Conservation (phyloP, 2,888 invertebrate genomes). For the Pachycephus smyrnensis region DNA sequence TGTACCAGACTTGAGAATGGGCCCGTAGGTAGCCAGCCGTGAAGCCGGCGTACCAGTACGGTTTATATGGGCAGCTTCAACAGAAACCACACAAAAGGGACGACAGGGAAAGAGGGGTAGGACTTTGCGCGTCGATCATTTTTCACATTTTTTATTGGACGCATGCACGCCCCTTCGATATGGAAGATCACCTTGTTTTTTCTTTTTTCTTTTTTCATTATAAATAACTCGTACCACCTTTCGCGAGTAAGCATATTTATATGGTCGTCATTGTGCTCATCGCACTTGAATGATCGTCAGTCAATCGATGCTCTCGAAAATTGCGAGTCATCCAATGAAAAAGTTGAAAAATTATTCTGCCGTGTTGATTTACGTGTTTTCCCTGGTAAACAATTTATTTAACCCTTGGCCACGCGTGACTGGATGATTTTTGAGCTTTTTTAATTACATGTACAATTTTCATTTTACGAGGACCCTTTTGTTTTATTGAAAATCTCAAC, state of each 20-base stretch:
- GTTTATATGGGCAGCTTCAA: constrained; percentile 10
- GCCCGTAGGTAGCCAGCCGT: constrained; percentile 3
- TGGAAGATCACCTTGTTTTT: not conserved
- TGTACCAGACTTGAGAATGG: not conserved
- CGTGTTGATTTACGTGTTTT: not conserved
- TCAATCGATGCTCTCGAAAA: not conserved
- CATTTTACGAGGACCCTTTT: not conserved
- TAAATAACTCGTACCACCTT: not conserved
- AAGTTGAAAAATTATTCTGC: constrained; percentile 21
- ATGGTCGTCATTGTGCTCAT: not conserved
- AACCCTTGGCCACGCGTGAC: not conserved
- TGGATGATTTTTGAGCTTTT: not conserved
- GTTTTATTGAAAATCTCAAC: not conserved
- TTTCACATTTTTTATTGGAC: constrained; percentile 37
- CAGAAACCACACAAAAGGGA: constrained; percentile 14
- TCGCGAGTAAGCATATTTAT: not conserved
- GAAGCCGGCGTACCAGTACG: constrained; percentile 8
- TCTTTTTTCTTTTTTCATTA: not conserved
- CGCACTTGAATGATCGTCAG: not conserved
- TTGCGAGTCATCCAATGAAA: constrained; percentile 23
- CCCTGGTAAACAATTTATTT: not conserved
- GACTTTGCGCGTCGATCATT: constrained; percentile 35
- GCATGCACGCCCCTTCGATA: constrained; percentile 10
- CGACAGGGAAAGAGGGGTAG: constrained; percentile 11
- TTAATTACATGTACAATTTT: not conserved